Conservation (phyloP, 1,140 invertebrate species). For the Drosophila insularis region DNA sequence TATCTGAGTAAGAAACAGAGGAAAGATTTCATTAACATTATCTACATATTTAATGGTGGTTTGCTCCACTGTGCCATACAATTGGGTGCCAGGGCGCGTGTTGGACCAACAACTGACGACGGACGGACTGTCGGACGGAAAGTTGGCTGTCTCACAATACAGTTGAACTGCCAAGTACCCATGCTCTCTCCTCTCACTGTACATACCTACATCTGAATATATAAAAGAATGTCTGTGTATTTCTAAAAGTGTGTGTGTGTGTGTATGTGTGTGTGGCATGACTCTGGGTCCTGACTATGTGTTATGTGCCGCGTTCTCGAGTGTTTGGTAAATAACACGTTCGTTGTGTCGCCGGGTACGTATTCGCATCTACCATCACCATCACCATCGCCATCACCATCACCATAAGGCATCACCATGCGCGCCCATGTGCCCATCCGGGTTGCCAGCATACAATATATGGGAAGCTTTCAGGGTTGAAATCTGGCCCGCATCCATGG, state of each 20-base stretch:
- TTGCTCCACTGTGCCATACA: slow-evolving; percentile 26
- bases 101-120: slow-evolving; percentile 30
- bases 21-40: no score
- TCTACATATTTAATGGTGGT: no score
- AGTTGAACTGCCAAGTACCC: slow-evolving; percentile 14
- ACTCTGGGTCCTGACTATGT: slow-evolving; percentile 38
- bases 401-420: neutral
- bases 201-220: neutral
- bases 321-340: slow-evolving; percentile 80
- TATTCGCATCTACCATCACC: slow-evolving; percentile 43
- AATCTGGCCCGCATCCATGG: slow-evolving; percentile 32
- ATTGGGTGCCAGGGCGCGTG: slow-evolving; percentile 32
- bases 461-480: slow-evolving; percentile 70
- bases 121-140: slow-evolving; percentile 18
- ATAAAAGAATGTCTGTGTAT: slow-evolving; percentile 6
- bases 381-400: slow-evolving; percentile 21
- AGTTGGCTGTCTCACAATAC: slow-evolving; percentile 14
- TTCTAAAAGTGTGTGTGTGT: neutral
- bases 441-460: slow-evolving; percentile 4
- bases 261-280: neutral
- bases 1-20: no score
- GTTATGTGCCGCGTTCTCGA: slow-evolving; percentile 73
- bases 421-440: neutral
- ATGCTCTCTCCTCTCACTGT: neutral
- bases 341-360: slow-evolving; percentile 71